phyloP scores from a whole-genome alignment of 1,140 invertebrate species.

The Neodiprion virginianus region DNA sequence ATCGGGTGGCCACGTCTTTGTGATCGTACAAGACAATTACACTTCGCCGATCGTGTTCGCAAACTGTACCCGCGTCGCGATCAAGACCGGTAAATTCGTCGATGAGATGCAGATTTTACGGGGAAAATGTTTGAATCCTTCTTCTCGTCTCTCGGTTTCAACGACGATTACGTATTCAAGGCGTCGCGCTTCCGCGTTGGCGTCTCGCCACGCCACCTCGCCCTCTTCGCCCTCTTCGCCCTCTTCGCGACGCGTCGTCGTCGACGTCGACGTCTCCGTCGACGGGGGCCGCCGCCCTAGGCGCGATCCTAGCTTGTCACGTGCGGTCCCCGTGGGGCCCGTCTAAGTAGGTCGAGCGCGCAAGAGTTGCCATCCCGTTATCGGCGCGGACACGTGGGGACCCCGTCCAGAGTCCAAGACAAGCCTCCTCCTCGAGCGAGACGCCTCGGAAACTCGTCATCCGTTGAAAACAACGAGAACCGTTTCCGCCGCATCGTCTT shows the following conservation, averaged over 20 bases:
- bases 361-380: conserved; percentile 4
- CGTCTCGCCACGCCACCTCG: neutral
- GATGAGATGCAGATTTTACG: no score
- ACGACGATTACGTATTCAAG: neutral
- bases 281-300: conserved; percentile 2
- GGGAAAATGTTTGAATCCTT: neutral
- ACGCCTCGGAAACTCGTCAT: neutral
- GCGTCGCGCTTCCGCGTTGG: neutral
- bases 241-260: neutral
- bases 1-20: no score
- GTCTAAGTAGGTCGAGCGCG: neutral
- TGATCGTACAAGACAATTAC: no score
- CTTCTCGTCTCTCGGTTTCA: neutral
- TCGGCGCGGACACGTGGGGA: conserved; percentile 3
- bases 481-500: no score
- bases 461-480: no score
- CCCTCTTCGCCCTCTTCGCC: neutral
- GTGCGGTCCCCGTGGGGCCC: neutral
- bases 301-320: conserved; percentile 6
- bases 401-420: neutral
- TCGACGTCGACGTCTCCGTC: neutral
- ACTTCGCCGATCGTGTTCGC: no score
- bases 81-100: no score
- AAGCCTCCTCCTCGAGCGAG: neutral
- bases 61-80: no score